A percentile compares a stretch with the other conserved stretches of the same genome.
These are phyloP conservation scores for Clepsis dumicolana DNA, from an alignment of 2,888 invertebrate genomes.

Conservation along the genomic window DNA sequence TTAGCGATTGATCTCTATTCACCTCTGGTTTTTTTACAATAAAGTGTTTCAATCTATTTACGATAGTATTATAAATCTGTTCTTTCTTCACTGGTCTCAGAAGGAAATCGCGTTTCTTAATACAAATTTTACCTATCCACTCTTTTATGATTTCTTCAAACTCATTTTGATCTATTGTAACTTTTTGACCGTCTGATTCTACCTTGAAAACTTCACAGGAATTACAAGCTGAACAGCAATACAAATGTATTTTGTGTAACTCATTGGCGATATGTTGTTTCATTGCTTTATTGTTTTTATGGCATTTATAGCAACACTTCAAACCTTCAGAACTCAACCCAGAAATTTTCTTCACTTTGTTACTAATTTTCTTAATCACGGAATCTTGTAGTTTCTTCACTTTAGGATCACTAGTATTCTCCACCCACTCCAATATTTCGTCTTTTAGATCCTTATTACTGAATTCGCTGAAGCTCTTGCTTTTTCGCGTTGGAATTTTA, in stretches of 20 bases:
- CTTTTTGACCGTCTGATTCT: constrained; percentile 44
- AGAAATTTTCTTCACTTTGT: constrained; percentile 34
- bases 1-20: constrained; percentile 42
- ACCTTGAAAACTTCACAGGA: constrained; percentile 42
- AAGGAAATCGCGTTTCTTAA: constrained; percentile 50
- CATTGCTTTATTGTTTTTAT: constrained; percentile 13
- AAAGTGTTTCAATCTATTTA: constrained; percentile 51
- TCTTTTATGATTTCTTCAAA: constrained; percentile 55
- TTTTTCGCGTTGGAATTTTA: constrained; percentile 50
- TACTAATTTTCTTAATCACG: constrained; percentile 43
- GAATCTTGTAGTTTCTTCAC: constrained; percentile 40
- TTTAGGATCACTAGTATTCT: constrained; percentile 50
- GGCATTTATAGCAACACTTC: neutral
- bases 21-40: constrained; percentile 48
- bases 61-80: constrained; percentile 49
- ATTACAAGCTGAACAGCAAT: neutral
- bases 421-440: constrained; percentile 53
- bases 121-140: constrained; percentile 57
- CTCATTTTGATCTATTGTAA: constrained; percentile 27
- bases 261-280: constrained; percentile 3
- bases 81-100: constrained; percentile 49
- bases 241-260: constrained; percentile 3
- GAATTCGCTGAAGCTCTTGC: constrained; percentile 61
- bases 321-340: neutral
- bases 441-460: constrained; percentile 49